Percentiles rank a stretch among this genome's conserved stretches.
phyloP scores from a whole-genome alignment of 2,888 invertebrate species.

The Lasioglossum leucozonium region DNA sequence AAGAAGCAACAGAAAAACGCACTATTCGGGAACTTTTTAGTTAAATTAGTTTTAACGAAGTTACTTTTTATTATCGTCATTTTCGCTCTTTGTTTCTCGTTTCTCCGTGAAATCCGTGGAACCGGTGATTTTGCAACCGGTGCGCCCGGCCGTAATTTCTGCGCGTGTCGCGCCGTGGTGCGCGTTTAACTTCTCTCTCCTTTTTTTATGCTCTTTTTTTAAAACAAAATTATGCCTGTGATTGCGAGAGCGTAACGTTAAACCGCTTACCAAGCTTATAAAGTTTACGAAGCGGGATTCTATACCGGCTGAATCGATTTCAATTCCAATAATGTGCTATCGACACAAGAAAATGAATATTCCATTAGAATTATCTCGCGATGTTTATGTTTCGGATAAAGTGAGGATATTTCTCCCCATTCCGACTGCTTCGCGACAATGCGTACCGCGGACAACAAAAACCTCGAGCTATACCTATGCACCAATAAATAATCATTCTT shows the following conservation, averaged over 20 bases:
- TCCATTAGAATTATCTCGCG: slow-evolving; percentile 5
- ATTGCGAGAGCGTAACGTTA: slow-evolving; percentile 20
- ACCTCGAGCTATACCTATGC: not conserved
- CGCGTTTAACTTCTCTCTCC: slow-evolving; percentile 3
- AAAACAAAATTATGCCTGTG: slow-evolving; percentile 29
- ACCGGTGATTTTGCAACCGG: slow-evolving; percentile 18
- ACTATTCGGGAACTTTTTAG: slow-evolving; percentile 45
- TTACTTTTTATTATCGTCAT: slow-evolving; percentile 57
- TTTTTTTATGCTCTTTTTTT: not conserved
- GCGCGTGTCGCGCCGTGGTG: not conserved
- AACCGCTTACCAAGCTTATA: slow-evolving; percentile 28
- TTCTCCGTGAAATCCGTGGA: slow-evolving; percentile 17
- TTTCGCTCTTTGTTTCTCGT: slow-evolving; percentile 26
- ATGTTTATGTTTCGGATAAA: not conserved
- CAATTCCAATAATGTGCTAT: slow-evolving; percentile 12
- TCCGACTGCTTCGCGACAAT: not conserved
- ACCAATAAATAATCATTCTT: slow-evolving; percentile 36
- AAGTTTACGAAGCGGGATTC: slow-evolving; percentile 15
- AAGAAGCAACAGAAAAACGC: slow-evolving; percentile 35
- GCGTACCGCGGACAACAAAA: not conserved
- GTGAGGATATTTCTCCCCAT: not conserved
- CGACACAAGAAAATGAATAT: not conserved
- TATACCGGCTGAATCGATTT: not conserved
- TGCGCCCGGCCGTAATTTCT: not conserved
- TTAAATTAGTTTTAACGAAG: slow-evolving; percentile 61